Percentiles rank a stretch among this genome's conserved stretches.
Evolutionary conservation across 2,113 vertebrate species (phyloP).

Genomic region (Osmerus eperlanus): DNA sequence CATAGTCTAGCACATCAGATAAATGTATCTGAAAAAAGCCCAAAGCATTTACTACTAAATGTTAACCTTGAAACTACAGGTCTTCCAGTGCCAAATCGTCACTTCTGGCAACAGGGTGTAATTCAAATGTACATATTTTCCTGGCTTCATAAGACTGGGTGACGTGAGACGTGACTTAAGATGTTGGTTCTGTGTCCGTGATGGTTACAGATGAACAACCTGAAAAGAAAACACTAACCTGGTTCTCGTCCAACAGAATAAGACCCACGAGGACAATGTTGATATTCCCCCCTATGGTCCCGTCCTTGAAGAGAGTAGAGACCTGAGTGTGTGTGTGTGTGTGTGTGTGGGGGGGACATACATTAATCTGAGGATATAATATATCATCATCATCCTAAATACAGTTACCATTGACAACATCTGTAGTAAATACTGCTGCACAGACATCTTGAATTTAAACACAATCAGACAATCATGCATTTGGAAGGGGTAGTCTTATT

Average conservation of each 20-base stretch:
- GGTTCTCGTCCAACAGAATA: conserved; percentile 84
- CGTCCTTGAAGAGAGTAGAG: conserved; percentile 86
- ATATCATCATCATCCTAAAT: not conserved
- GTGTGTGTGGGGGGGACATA: not conserved
- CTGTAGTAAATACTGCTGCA: not conserved
- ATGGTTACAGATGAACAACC: not conserved
- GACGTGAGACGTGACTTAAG: no score
- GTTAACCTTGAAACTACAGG: no score
- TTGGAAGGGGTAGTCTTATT: not conserved
- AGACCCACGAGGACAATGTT: conserved; percentile 86
- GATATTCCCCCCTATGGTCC: conserved; percentile 86
- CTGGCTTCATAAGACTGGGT: no score
- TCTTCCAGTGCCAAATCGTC: no score
- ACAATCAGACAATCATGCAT: not conserved
- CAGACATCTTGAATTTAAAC: no score
- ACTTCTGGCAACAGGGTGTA: no score
- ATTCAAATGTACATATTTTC: no score
- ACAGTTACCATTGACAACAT: not conserved
- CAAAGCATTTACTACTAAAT: no score
- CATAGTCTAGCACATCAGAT: no score
- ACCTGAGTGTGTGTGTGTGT: conserved; percentile 64
- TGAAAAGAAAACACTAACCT: conserved; percentile 66
- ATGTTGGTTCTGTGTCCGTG: no score
- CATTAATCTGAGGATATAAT: not conserved
- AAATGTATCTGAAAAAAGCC: no score